phyloP scores from a whole-genome alignment of 2,797 vertebrate species.

The Lycodopsis pacificus region DNA sequence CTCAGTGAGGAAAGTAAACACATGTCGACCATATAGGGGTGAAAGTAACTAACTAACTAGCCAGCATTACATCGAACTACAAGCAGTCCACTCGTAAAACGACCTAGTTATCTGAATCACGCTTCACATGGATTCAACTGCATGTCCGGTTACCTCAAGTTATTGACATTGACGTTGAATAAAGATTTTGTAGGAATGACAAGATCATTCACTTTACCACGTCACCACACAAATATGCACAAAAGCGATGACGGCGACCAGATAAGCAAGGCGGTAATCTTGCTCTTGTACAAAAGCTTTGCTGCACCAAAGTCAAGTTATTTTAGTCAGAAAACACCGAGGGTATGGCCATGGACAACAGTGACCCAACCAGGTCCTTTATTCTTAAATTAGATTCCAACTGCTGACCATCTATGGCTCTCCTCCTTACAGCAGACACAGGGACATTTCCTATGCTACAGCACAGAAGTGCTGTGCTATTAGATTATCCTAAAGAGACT shows the following conservation, averaged over 20 bases:
- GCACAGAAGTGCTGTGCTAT: constrained; percentile 64
- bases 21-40: background rate
- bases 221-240: background rate
- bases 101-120: background rate
- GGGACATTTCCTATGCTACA: constrained; percentile 56
- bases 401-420: constrained; percentile 22
- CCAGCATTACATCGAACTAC: background rate
- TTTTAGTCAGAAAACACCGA: background rate
- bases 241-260: background rate
- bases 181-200: background rate
- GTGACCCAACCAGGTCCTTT: background rate
- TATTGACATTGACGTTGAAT: background rate
- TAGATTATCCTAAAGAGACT: constrained; percentile 72
- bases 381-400: constrained; percentile 9
- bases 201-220: background rate
- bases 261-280: background rate
- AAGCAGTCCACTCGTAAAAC: background rate
- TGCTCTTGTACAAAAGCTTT: background rate
- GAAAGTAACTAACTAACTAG: background rate
- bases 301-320: background rate
- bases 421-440: constrained; percentile 22
- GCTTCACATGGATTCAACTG: background rate
- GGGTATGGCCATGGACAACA: background rate
- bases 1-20: background rate
- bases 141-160: background rate